phyloP scores from a whole-genome alignment of 2,113 vertebrate genomes.

The Anhinga anhinga region DNA sequence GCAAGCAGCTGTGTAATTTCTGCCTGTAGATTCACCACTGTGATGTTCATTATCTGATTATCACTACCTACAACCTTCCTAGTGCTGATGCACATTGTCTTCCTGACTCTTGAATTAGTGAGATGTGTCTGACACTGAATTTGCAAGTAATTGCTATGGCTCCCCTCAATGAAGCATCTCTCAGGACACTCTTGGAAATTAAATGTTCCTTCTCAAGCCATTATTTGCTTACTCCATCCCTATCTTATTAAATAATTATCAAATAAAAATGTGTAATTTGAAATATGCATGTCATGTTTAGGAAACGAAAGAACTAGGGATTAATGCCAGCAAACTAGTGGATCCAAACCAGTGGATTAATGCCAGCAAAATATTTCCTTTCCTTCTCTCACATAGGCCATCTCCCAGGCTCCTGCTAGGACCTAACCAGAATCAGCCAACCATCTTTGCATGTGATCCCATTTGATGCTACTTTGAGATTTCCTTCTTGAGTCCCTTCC shows the following conservation, averaged over 20 bases:
- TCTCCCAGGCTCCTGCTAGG: background rate
- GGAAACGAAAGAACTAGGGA: background rate
- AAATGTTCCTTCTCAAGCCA: constrained; percentile 44
- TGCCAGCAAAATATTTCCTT: background rate
- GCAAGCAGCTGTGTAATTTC: constrained; percentile 6
- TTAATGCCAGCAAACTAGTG: too few relatives aligned
- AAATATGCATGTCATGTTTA: background rate
- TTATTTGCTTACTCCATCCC: constrained; percentile 51
- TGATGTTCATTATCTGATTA: constrained; percentile 52
- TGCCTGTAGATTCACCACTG: constrained; percentile 31
- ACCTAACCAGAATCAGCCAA: background rate
- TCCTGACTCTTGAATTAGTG: constrained; percentile 37
- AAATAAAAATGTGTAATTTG: constrained; percentile 34
- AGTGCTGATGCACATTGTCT: background rate
- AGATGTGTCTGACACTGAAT: constrained; percentile 41
- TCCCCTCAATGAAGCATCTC: constrained; percentile 50
- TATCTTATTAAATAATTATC: constrained; percentile 62
- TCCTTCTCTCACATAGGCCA: background rate
- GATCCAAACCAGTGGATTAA: background rate
- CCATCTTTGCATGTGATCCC: background rate
- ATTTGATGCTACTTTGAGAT: background rate
- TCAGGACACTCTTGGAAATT: constrained; percentile 53
- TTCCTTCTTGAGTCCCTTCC: background rate
- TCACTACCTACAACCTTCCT: background rate
- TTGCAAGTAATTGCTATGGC: constrained; percentile 54